Percentiles rank a stretch among this genome's conserved stretches.
Conservation (phyloP, 2,113 vertebrate species). For the Podiceps cristatus region DNA sequence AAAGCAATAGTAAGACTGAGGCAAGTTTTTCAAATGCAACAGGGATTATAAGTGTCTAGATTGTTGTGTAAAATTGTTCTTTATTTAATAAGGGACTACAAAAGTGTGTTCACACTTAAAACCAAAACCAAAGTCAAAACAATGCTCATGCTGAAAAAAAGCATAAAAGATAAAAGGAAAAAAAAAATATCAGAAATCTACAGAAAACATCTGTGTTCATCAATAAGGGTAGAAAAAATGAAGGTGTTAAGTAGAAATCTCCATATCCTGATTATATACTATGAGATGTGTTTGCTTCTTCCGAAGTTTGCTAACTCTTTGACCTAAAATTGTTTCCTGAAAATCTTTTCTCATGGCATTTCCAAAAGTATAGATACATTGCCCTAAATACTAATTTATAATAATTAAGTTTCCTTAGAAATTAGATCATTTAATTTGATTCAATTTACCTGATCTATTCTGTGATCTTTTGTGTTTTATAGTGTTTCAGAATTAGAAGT, state of each 20-base stretch:
- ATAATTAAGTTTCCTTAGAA: not conserved
- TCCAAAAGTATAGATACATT: not conserved
- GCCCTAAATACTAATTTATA: not conserved
- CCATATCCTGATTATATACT: not conserved
- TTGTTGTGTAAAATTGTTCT: not conserved
- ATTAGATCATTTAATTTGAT: not conserved
- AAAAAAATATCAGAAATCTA: not conserved
- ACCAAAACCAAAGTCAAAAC: not conserved
- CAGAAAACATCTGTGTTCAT: not conserved
- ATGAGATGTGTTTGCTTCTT: not conserved
- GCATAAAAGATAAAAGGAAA: not conserved
- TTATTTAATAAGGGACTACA: not conserved
- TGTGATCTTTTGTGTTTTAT: not conserved
- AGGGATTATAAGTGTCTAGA: not conserved
- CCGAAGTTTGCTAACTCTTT: not conserved
- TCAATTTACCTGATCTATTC: not conserved
- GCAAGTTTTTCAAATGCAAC: not conserved
- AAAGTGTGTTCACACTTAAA: not conserved
- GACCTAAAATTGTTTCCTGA: not conserved
- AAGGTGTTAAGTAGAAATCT: not conserved
- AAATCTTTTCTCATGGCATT: not conserved
- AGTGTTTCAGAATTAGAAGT: not conserved
- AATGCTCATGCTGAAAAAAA: not conserved
- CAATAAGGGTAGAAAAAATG: not conserved
- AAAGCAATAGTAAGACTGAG: not conserved